Evolutionary conservation across 2,888 invertebrate species (phyloP), one percentile per base, ranked within the genome.

Genomic region (Mesopsocus fuscifrons): DNA sequence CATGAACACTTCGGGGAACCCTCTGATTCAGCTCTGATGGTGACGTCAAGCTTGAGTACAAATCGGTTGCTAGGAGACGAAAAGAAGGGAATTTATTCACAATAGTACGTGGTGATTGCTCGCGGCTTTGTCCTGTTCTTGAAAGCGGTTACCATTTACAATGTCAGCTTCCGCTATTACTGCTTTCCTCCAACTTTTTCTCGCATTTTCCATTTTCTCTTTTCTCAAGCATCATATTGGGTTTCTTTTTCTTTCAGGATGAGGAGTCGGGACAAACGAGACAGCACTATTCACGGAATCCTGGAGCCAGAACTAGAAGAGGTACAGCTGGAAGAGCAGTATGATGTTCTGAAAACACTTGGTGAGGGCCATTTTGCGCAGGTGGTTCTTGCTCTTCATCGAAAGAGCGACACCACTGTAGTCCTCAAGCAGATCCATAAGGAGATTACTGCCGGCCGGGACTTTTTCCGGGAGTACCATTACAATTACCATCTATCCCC

Each of bases 401-500:
- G 64, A 9, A 61, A 63, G 32, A 69, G 73, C 26, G 72, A 74
- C 49, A 69, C 71, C 2, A 65, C 68, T 23, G 74, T 81, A 34
- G 78, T 78, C 0, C 61, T 82, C 8, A 82, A 82, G 54, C 72
- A 72, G 1, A 67, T 74, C 1, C 72, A 71, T 51, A 68, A 69
- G 2, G 72, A 71, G 48, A 54, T 69, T 31, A 70, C 71, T 2
- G 62, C 66, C 2, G 57, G 67, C 22, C 68, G 66, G 50, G 72
- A 81, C 54, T 83, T 83, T 57, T 69, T 72, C 52, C 67, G 77
- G 34, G 83, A 83, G 57, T 78, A 77, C 55, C 77, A 80, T 54
- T 80, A 77, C 58, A 78, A 77, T 49, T 79, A 78, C 52, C 77
- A 77, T 55, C 62, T 84, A 1, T 78, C 78, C 41, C 77, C 81